Evolutionary conservation across 2,797 vertebrate genomes (phyloP).

Genomic region (Miopithecus talapoin): DNA sequence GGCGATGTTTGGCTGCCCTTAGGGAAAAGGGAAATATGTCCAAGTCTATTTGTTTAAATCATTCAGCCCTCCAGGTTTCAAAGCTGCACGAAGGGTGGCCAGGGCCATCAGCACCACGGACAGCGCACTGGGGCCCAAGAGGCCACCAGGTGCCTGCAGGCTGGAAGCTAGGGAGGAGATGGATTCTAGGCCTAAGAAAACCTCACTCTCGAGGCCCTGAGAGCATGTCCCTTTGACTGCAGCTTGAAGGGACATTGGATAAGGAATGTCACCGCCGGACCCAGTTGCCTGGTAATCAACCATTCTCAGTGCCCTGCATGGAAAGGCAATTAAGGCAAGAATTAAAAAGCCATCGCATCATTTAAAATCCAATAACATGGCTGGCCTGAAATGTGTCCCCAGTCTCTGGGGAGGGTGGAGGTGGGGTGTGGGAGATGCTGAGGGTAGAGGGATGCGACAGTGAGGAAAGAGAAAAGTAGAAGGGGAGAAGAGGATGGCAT

Average conservation of each 20-base stretch:
- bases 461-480: not conserved
- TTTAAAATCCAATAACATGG: constrained; percentile 71
- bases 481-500: not conserved
- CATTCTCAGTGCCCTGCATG: constrained; percentile 47
- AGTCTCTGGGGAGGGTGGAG: constrained; percentile 42
- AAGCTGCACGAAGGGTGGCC: not conserved
- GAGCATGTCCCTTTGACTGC: not conserved
- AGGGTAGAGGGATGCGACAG: not conserved
- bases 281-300: constrained; percentile 67
- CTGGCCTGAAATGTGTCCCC: constrained; percentile 57
- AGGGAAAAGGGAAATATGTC: not conserved
- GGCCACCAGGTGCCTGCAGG: accelerated
- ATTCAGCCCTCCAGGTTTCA: constrained; percentile 12
- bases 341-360: constrained; percentile 73
- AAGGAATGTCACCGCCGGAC: constrained; percentile 26
- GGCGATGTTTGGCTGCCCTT: not conserved
- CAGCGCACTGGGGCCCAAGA: accelerated
- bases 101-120: constrained; percentile 43
- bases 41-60: constrained; percentile 50
- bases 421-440: not conserved
- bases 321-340: constrained; percentile 74
- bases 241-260: not conserved
- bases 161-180: accelerated
- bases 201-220: not conserved
- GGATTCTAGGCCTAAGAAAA: not conserved